Conservation (phyloP, 2,797 vertebrate genomes). For the Pangasius sanitwongsei region DNA sequence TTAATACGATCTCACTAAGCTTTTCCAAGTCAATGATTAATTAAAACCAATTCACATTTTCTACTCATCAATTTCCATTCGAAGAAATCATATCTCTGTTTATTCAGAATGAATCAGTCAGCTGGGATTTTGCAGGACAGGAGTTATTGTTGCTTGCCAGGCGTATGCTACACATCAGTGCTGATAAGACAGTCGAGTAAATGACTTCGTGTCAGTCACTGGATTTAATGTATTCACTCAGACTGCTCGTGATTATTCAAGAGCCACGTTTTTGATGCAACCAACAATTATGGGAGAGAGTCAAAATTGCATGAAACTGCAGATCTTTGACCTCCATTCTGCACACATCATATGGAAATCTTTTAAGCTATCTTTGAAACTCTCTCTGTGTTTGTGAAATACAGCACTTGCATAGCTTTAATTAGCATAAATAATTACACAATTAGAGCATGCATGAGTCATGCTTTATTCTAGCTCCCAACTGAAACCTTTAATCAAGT, state of each 20-base stretch:
- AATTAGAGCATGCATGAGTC: conserved; percentile 2
- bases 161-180: neutral
- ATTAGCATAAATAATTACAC: neutral
- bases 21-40: conserved; percentile 37
- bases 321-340: neutral
- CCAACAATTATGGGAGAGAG: neutral
- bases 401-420: neutral
- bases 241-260: conserved; percentile 52
- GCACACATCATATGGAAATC: neutral
- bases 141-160: conserved; percentile 28
- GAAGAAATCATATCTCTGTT: conserved; percentile 4
- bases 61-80: conserved; percentile 41
- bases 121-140: conserved; percentile 40
- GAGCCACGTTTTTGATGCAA: conserved; percentile 23
- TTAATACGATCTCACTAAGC: conserved; percentile 19
- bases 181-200: conserved; percentile 31
- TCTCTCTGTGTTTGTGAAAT: neutral
- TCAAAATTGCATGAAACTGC: neutral
- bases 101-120: conserved; percentile 34
- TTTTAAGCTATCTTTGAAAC: neutral
- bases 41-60: conserved; percentile 42
- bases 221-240: conserved; percentile 34
- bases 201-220: conserved; percentile 53
- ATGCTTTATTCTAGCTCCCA: neutral
- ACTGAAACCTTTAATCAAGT: neutral